These are phyloP conservation scores for Hirundo rustica DNA, from an alignment of 2,797 vertebrate genomes.

Conservation along the genomic window DNA sequence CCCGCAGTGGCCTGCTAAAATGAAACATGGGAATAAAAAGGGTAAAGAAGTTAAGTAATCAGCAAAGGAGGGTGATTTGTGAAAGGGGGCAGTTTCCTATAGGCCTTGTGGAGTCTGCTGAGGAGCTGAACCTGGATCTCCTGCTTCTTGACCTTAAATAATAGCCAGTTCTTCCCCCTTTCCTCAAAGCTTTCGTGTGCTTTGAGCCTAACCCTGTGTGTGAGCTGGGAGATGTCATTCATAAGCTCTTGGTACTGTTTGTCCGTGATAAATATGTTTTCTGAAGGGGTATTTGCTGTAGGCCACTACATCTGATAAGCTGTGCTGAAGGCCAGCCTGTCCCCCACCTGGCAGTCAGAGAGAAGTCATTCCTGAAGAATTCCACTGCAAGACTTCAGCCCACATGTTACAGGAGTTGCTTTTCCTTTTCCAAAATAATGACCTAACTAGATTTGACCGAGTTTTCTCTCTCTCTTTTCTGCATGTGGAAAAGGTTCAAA, in stretches of 20 bases:
- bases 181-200: not conserved
- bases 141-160: not conserved
- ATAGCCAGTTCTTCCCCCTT: not conserved
- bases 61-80: not conserved
- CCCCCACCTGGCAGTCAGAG: not conserved
- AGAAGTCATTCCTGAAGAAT: not conserved
- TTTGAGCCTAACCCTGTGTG: not conserved
- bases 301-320: not conserved
- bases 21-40: too few relatives aligned
- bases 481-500: not conserved
- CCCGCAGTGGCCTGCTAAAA: not conserved
- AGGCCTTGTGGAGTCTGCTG: not conserved
- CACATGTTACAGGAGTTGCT: not conserved
- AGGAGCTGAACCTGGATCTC: not conserved
- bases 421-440: not conserved
- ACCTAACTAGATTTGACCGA: fast-evolving
- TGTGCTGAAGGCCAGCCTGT: not conserved
- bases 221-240: not conserved
- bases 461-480: not conserved
- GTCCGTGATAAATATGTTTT: not conserved
- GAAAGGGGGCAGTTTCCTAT: not conserved
- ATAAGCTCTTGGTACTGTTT: not conserved
- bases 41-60: not conserved
- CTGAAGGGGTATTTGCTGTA: not conserved
- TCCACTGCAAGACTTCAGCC: fast-evolving